Evolutionary conservation across 2,797 vertebrate genomes (phyloP).

Genomic region (Falco berigora): DNA sequence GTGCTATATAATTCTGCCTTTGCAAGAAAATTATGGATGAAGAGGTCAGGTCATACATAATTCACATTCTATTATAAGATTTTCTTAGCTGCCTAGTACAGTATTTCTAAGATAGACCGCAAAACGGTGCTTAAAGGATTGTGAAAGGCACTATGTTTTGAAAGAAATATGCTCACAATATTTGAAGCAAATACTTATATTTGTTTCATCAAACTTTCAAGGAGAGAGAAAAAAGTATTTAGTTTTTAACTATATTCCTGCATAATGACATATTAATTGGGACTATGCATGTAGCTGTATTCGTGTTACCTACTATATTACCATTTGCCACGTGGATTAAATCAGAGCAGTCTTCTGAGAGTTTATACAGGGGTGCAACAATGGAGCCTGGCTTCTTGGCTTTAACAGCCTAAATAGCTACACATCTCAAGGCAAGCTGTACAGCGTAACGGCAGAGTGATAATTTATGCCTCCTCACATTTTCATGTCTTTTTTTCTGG

Average conservation of each 20-base stretch:
- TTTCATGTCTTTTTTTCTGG: background rate
- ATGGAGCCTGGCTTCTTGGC: background rate
- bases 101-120: background rate
- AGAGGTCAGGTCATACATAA: background rate
- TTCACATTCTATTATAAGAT: background rate
- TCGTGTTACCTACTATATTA: background rate
- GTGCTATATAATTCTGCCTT: background rate
- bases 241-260: background rate
- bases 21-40: background rate
- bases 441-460: background rate
- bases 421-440: background rate
- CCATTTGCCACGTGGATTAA: accelerated
- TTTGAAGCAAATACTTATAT: background rate
- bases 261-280: background rate
- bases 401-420: background rate
- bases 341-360: background rate
- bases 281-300: background rate
- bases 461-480: background rate
- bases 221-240: background rate
- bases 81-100: background rate
- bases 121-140: background rate
- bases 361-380: background rate
- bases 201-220: background rate
- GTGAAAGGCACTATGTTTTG: background rate
- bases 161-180: background rate